Conservation (phyloP, 2,113 vertebrate genomes). For the Trematocara stigmaticum region DNA sequence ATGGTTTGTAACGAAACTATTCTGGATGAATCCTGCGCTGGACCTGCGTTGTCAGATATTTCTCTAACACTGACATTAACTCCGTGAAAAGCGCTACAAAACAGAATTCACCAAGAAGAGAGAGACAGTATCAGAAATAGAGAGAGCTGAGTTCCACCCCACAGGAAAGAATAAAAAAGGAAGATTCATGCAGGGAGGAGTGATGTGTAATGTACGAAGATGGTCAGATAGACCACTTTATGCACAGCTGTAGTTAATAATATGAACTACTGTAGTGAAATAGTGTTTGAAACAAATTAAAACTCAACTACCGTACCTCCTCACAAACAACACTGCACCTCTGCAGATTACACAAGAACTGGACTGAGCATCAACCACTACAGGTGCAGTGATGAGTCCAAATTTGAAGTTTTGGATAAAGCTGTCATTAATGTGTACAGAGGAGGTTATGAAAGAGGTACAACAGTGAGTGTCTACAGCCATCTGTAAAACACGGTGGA, state of each 20-base stretch:
- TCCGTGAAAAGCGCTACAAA: neutral
- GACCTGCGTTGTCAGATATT: neutral
- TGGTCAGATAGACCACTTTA: neutral
- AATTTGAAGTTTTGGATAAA: neutral
- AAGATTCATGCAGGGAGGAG: neutral
- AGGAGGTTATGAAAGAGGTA: neutral
- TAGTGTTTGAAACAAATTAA: neutral
- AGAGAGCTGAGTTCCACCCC: neutral
- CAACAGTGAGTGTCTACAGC: neutral
- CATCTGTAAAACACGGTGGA: neutral
- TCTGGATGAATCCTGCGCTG: neutral
- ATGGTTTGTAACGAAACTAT: neutral
- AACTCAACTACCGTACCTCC: neutral
- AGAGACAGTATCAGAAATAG: rapidly evolving
- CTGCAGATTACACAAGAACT: neutral
- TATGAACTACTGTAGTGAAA: neutral
- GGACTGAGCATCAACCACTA: neutral
- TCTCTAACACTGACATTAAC: neutral
- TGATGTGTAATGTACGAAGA: neutral
- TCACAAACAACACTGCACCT: neutral
- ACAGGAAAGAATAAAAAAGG: neutral
- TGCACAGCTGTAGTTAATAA: neutral
- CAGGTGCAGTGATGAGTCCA: neutral
- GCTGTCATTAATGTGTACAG: neutral
- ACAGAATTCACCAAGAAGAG: neutral